These are phyloP conservation scores for Lepidonotus clava DNA, from an alignment of 2,888 invertebrate species.

Conservation along the genomic window DNA sequence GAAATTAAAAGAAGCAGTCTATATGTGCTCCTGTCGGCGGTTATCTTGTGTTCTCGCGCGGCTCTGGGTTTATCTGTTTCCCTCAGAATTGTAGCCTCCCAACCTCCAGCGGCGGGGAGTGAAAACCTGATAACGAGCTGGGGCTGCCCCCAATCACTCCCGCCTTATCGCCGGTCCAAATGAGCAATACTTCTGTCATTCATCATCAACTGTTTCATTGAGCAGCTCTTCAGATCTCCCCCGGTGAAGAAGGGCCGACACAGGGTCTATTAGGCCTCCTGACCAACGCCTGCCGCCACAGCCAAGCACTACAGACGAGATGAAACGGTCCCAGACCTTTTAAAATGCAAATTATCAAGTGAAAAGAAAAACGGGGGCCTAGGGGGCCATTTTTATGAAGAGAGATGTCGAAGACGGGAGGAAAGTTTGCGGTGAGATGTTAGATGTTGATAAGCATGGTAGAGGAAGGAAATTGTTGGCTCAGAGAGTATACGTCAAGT, in stretches of 20 bases:
- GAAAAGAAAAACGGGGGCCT: background rate
- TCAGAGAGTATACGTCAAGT: no score
- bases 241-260: background rate
- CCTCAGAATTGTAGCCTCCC: slow-evolving; percentile 21
- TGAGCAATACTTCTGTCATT: slow-evolving; percentile 47
- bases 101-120: background rate
- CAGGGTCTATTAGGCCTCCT: no score
- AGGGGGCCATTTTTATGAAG: background rate
- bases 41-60: background rate
- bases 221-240: background rate
- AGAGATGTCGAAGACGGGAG: background rate
- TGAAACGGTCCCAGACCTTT: slow-evolving; percentile 5
- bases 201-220: slow-evolving; percentile 1
- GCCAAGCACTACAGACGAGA: background rate
- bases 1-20: slow-evolving; percentile 5
- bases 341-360: slow-evolving; percentile 23
- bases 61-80: slow-evolving; percentile 1
- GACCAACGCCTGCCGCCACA: background rate
- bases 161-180: slow-evolving; percentile 36
- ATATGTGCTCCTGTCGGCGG: background rate
- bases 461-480: background rate
- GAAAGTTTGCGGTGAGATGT: background rate
- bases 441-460: background rate
- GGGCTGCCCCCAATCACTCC: slow-evolving; percentile 23
- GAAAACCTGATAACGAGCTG: slow-evolving; percentile 46